A percentile compares a stretch with the other conserved stretches of the same genome.
These are phyloP conservation scores for Capitella teleta DNA, from an alignment of 1,140 invertebrate species.

Conservation along the genomic window DNA sequence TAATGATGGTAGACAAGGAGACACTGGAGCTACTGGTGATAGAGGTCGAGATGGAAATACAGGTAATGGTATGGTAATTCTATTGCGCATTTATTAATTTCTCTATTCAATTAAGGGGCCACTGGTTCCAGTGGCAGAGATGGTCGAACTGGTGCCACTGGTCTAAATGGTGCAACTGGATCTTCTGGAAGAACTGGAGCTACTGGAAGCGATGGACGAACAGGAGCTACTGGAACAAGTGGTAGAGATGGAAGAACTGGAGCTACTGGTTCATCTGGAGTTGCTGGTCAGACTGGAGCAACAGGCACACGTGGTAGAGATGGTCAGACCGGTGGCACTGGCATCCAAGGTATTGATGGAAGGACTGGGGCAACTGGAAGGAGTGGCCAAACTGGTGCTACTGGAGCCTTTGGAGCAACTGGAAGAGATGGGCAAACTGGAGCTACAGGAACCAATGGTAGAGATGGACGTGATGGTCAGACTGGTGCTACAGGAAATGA, in stretches of 20 bases:
- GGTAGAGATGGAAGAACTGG: not conserved
- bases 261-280: not conserved
- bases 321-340: constrained; percentile 2
- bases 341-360: not conserved
- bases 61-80: too few relatives aligned
- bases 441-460: not conserved
- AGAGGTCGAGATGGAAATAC: constrained; percentile 3
- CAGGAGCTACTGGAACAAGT: not conserved
- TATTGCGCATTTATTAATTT: too few relatives aligned
- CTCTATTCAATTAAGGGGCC: too few relatives aligned
- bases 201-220: constrained; percentile 1
- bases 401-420: not conserved
- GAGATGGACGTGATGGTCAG: not conserved
- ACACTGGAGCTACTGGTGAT: not conserved
- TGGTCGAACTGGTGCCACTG: constrained; percentile 1
- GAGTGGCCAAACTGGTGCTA: not conserved
- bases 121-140: constrained; percentile 3
- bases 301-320: not conserved
- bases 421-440: not conserved
- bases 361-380: not conserved
- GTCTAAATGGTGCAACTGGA: constrained; percentile 1
- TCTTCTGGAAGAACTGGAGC: not conserved
- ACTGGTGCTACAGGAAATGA: constrained; percentile 1
- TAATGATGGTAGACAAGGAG: not conserved
- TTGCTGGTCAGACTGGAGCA: not conserved